Evolutionary conservation across 2,797 vertebrate species (phyloP), one percentile per base, ranked within the genome.

Genomic region (Nyctalus aviator): DNA sequence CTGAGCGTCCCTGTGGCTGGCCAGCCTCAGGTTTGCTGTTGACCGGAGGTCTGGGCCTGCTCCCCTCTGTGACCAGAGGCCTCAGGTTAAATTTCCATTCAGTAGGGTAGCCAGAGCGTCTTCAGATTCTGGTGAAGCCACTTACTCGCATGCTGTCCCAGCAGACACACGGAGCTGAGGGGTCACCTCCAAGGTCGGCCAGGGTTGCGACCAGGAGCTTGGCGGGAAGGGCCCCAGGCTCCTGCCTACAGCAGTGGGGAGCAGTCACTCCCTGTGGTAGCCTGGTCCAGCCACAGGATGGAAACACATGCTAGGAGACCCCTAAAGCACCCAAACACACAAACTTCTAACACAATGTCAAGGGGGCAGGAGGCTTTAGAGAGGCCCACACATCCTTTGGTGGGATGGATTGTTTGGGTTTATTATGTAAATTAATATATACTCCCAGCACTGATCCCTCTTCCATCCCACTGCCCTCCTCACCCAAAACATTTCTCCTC

Each of bases 261-360:
- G 35, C 71, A 68, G 53, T 95, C 95, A 82, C 92, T 90, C 93
- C 96, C 94, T 97, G 94, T 53, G 96, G 97, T 85, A 96, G 96
- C 96, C 95, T 96, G 90, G 93, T 93, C 96, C 68, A 90, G 96
- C 96, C 94, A 90, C 93, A 96, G 95, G 95, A 96, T 75, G 84
- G 91, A 96, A 97, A 94, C 96, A 88, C 89, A 92, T 93, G 97
- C 96, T 94, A 95, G 84, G 88, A 91, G 98, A 96, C 91, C 86
- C 97, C 96, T 96, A 96, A 96, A 97, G 98, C 95, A 97, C 91
- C 95, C 96, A 88, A 88, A 97, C 96, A 97, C 92, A 95, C 27
- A 83, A 95, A 69, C 87, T 96, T 96, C 75, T 91, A 94, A 95
- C 83, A 96, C 97, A 97, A 96, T 96, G 85, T 95, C 92, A 88